A percentile compares a stretch with the other conserved stretches of the same genome.
phyloP scores from a whole-genome alignment of 2,888 invertebrate genomes.

The Sphecodes monilicornis region DNA sequence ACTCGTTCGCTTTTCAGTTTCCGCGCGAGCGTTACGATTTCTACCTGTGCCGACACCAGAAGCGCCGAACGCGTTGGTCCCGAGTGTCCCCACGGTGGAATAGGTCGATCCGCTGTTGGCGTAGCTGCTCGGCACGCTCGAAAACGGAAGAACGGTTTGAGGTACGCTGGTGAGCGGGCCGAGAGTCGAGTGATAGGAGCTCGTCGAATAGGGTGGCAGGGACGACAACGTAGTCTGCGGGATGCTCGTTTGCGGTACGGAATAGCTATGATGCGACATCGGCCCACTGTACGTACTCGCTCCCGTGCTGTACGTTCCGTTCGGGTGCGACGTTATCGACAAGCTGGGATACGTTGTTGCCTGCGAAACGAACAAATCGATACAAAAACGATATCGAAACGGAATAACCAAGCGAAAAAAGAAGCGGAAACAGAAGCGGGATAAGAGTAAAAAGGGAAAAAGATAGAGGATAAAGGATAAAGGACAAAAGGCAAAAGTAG shows the following conservation, averaged over 20 bases:
- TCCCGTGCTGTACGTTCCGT: constrained; percentile 80
- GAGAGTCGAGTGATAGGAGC: constrained; percentile 80
- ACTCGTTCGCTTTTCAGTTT: no score
- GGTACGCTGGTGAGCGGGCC: constrained; percentile 79
- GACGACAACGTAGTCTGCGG: constrained; percentile 80
- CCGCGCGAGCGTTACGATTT: not conserved
- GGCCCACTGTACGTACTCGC: constrained; percentile 77
- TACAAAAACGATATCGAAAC: not conserved
- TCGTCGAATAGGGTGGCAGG: constrained; percentile 79
- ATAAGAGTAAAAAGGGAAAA: not conserved
- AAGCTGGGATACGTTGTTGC: constrained; percentile 80
- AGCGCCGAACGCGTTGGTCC: constrained; percentile 82
- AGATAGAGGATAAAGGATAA: not conserved
- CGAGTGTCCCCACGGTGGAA: constrained; percentile 82
- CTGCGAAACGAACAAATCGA: constrained; percentile 60
- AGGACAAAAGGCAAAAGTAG: no score
- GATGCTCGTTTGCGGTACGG: constrained; percentile 78
- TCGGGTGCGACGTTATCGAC: constrained; percentile 80
- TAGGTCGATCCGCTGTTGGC: constrained; percentile 81
- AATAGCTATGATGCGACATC: constrained; percentile 79
- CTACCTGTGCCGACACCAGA: constrained; percentile 80
- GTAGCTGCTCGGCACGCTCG: constrained; percentile 80
- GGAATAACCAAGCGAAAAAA: no score
- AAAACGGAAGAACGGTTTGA: constrained; percentile 82
- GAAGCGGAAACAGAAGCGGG: not conserved